Base-by-base conservation (phyloP, 1,140 invertebrate genomes). In the Odontomachus brunneus region DNA sequence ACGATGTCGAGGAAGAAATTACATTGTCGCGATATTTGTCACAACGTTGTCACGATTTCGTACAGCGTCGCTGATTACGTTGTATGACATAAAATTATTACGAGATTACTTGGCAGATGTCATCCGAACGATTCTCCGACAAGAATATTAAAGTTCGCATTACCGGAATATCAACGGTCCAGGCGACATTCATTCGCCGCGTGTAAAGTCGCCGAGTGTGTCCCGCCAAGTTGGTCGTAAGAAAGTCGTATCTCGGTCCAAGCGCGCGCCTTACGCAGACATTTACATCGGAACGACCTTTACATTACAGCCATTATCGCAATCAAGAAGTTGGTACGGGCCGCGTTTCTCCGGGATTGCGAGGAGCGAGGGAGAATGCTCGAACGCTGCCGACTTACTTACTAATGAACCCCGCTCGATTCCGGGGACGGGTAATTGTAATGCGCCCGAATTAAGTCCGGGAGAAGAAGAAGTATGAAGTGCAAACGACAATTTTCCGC, bases 391-490 rank as follows among this genome's bases (percentile, higher is more conserved):
- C 75, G 75, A 76, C 75, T 80, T 80, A 80, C 75, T 63, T 73
- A 38, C 69, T 29, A 65, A 82, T 72, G 63, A 69, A 80, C 49
- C n/a, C 59, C n/a, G 83, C 55, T 55, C 69, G 78, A 82, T 80
- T 57, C 33, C 65, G 53, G 62, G 51, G 48, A 63, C 73, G 82
- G 60, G 82, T 87, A 87, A 86, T 87, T 87, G 82, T 84, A 75
- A 85, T 48, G 69, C 76, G 55, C 71, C 73, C 66, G 53, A 87
- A 86, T 81, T 76, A 71, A 74, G 62, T 75, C 60, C 14, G n/a
- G 51, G 33, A 83, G 44, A 57, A 48, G 71, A 89, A 91, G 89
- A 90, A 74, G 65, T 33, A 71, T 62, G 72, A 84, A 84, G 57
- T 76, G 84, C 38, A 38, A 89, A 87, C 48, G 75, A 73, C 60